Conservation (phyloP, 1,140 invertebrate genomes). For the Formica selysi region DNA sequence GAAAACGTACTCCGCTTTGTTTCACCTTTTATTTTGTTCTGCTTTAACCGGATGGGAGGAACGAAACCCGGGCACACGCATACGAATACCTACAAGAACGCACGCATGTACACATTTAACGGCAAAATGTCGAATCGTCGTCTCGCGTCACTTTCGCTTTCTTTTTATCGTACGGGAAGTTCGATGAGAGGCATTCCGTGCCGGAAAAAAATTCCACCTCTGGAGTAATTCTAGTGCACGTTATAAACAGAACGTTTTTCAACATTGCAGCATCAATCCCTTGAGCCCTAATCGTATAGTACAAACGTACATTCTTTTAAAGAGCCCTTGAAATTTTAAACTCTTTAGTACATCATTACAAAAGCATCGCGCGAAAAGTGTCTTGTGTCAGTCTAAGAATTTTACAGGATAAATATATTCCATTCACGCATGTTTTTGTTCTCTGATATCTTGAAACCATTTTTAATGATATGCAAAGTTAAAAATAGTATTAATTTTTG, state of each 20-base stretch:
- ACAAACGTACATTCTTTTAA: slow-evolving; percentile 42
- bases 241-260: slow-evolving; percentile 66
- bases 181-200: not conserved
- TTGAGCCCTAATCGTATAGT: slow-evolving; percentile 39
- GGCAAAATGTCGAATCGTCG: slow-evolving; percentile 74
- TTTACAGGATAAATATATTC: not conserved
- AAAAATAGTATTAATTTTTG: slow-evolving; percentile 7
- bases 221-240: slow-evolving; percentile 67
- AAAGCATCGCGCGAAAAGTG: not conserved
- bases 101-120: slow-evolving; percentile 21
- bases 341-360: slow-evolving; percentile 44
- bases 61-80: slow-evolving; percentile 71
- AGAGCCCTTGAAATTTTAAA: slow-evolving; percentile 23
- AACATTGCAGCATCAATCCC: slow-evolving; percentile 27
- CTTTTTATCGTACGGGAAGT: slow-evolving; percentile 67
- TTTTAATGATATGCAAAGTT: not conserved
- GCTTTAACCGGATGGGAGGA: slow-evolving; percentile 79
- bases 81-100: not conserved
- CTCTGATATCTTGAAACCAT: not conserved
- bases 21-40: slow-evolving; percentile 78
- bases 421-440: not conserved
- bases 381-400: slow-evolving; percentile 13
- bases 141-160: slow-evolving; percentile 82
- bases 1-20: slow-evolving; percentile 76
- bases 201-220: slow-evolving; percentile 54